These are phyloP conservation scores for Hirtodrosophila cameraria DNA, from an alignment of 2,888 invertebrate species.

Conservation along the genomic window DNA sequence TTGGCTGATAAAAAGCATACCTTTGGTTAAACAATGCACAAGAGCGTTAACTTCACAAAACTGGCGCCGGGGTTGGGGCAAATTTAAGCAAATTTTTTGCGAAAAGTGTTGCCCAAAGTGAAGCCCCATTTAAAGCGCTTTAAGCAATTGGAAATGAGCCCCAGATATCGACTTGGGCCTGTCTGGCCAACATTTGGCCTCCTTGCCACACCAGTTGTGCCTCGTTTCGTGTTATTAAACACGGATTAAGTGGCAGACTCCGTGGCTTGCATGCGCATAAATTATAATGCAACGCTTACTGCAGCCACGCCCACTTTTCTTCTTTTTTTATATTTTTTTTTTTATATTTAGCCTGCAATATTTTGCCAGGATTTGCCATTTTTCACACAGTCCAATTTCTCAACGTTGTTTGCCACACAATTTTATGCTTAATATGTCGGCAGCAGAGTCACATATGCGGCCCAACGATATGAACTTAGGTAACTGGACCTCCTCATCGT, in stretches of 20 bases:
- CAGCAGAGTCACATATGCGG: conserved; percentile 66
- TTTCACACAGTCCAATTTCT: conserved; percentile 66
- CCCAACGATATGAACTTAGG: conserved; percentile 5
- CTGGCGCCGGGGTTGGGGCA: background rate
- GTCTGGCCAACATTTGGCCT: conserved; percentile 23
- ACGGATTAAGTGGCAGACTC: conserved; percentile 80
- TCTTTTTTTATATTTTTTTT: too few species aligned
- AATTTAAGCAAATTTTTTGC: conserved; percentile 45
- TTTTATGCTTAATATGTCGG: conserved; percentile 76
- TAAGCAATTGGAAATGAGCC: conserved; percentile 39
- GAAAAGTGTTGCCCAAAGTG: conserved; percentile 39
- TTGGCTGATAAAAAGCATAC: conserved; percentile 78
- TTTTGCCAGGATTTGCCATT: conserved; percentile 37
- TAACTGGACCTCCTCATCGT: conserved; percentile 19
- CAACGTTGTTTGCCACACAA: conserved; percentile 73
- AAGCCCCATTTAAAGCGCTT: conserved; percentile 53
- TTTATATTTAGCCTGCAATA: conserved; percentile 15
- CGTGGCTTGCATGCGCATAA: conserved; percentile 78
- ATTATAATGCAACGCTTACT: conserved; percentile 70
- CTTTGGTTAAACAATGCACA: conserved; percentile 64
- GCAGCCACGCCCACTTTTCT: conserved; percentile 47
- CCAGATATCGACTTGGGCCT: conserved; percentile 21
- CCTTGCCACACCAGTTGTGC: conserved; percentile 4
- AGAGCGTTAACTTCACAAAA: conserved; percentile 44
- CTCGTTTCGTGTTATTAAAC: conserved; percentile 77